Percentiles rank a stretch among this genome's conserved stretches.
Conservation (phyloP, 1,140 invertebrate species). For the Brachionus manjavacas region DNA sequence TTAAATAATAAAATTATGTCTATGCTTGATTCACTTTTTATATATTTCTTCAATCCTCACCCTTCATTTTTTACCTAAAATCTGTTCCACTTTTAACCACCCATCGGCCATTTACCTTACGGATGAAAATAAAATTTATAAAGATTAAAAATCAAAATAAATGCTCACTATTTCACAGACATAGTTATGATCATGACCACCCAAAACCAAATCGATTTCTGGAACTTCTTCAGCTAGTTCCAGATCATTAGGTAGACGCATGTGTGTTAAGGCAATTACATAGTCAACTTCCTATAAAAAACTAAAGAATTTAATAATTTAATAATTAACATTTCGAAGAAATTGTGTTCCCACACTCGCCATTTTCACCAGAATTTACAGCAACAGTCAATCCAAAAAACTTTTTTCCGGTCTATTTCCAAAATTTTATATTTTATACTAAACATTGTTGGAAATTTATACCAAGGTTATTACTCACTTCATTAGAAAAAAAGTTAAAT, state of each 20-base stretch:
- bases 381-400: too few species aligned
- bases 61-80: neutral
- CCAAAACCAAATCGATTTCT: slow-evolving; percentile 65
- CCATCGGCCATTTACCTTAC: slow-evolving; percentile 8
- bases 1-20: too few species aligned
- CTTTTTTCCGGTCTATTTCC: too few species aligned
- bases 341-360: too few species aligned
- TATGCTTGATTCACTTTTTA: too few species aligned
- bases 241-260: slow-evolving; percentile 80
- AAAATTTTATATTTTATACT: too few species aligned
- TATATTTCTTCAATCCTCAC: too few species aligned
- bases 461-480: too few species aligned
- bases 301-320: neutral
- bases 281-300: slow-evolving; percentile 60
- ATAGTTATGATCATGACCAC: slow-evolving; percentile 58
- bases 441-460: too few species aligned
- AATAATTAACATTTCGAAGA: too few species aligned
- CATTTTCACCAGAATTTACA: too few species aligned
- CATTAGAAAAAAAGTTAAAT: too few species aligned
- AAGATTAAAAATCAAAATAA: neutral
- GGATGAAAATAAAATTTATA: neutral
- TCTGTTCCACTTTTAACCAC: slow-evolving; percentile 30
- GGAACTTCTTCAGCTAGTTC: slow-evolving; percentile 71
- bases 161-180: slow-evolving; percentile 30
- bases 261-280: slow-evolving; percentile 83